Percentiles rank a stretch among this genome's conserved stretches.
Evolutionary conservation across 1,140 invertebrate genomes (phyloP).

Genomic region (Sipha flava): DNA sequence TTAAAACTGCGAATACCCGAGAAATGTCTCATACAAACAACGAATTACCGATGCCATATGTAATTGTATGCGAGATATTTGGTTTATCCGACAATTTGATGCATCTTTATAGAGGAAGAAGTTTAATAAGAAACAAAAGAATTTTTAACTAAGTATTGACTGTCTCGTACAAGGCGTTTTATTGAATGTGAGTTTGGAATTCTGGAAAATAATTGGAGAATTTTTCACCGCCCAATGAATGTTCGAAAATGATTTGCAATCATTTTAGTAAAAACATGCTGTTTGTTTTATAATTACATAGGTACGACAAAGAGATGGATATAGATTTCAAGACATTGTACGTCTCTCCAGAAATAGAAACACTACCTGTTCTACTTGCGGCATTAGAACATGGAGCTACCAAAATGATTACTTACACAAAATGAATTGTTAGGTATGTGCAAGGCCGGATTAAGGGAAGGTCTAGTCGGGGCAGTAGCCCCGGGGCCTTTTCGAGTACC

Average conservation of each 20-base stretch:
- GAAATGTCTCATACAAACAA: slow-evolving; percentile 16
- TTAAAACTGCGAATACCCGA: background rate
- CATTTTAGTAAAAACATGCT: slow-evolving; percentile 37
- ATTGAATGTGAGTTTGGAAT: slow-evolving; percentile 46
- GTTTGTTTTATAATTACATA: slow-evolving; percentile 35
- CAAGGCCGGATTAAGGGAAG: no score
- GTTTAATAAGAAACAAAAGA: slow-evolving; percentile 35
- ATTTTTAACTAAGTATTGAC: slow-evolving; percentile 44
- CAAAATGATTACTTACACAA: no score
- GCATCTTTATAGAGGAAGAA: slow-evolving; percentile 37
- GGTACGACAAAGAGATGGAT: slow-evolving; percentile 34
- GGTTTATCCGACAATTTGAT: slow-evolving; percentile 41
- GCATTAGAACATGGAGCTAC: no score
- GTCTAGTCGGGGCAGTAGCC: no score
- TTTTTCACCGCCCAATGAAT: slow-evolving; percentile 36
- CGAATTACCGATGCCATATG: slow-evolving; percentile 32
- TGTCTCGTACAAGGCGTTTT: slow-evolving; percentile 37
- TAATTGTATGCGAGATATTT: no score
- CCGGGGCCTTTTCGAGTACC: no score
- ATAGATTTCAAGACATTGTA: slow-evolving; percentile 34
- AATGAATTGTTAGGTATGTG: no score
- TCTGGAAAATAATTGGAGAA: slow-evolving; percentile 35
- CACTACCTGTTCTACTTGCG: background rate
- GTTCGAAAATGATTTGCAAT: slow-evolving; percentile 35
- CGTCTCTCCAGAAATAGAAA: background rate